Conservation (phyloP, 2,888 invertebrate species). For the Ametastegia equiseti region DNA sequence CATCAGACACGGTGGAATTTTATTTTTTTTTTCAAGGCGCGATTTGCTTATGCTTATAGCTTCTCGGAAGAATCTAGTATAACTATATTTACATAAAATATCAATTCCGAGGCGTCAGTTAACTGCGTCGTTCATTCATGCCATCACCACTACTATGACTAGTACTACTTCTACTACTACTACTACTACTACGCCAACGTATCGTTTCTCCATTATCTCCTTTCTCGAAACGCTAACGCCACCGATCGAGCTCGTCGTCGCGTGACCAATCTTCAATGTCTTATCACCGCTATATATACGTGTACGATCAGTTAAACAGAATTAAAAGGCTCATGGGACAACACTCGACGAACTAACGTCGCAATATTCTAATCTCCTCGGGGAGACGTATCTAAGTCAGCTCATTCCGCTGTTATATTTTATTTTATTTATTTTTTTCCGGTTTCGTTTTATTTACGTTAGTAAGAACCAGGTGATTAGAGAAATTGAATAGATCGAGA, state of each 20-base stretch:
- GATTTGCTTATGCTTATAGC: constrained; percentile 23
- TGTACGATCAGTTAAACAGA: neutral
- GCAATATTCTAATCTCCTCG: neutral
- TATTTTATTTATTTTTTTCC: no score
- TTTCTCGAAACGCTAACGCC: neutral
- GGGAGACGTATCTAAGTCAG: neutral
- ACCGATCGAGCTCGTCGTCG: neutral
- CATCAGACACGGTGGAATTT: neutral
- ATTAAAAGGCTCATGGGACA: constrained; percentile 2
- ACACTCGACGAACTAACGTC: neutral
- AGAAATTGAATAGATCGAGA: no score
- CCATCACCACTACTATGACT: no score
- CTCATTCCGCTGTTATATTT: neutral
- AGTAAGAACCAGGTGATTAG: no score
- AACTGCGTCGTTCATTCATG: constrained; percentile 44
- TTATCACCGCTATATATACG: neutral
- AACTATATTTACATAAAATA: constrained; percentile 42
- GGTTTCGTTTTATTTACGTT: no score
- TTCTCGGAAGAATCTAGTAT: constrained; percentile 26
- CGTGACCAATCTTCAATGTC: constrained; percentile 28
- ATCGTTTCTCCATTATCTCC: neutral
- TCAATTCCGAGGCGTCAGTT: constrained; percentile 38
- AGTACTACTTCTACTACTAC: neutral
- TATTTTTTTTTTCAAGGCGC: neutral
- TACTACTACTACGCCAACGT: neutral